Percentiles rank a stretch among this genome's conserved stretches.
phyloP scores from a whole-genome alignment of 2,113 vertebrate genomes.

The Toxotes chatareus region DNA sequence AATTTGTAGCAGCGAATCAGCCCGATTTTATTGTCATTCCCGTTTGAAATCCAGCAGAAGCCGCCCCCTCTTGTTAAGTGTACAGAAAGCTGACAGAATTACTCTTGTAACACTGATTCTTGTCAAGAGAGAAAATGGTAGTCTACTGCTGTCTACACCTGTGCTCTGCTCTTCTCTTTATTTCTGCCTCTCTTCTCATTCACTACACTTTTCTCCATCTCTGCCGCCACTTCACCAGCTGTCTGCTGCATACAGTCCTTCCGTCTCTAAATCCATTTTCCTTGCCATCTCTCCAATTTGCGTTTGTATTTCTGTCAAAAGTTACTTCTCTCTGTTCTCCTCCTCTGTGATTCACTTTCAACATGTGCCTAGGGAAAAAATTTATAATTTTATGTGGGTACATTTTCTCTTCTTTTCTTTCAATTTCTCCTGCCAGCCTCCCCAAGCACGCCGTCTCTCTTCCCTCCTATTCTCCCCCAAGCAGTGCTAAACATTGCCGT shows the following conservation, averaged over 20 bases:
- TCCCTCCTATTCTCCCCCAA: slow-evolving; percentile 5
- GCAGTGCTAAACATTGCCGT: slow-evolving; percentile 70
- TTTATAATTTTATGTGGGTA: slow-evolving; percentile 49
- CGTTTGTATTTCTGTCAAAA: slow-evolving; percentile 65
- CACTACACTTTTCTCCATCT: slow-evolving; percentile 40
- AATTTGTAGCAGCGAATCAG: slow-evolving; percentile 62
- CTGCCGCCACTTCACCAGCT: slow-evolving; percentile 65
- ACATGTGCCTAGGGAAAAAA: slow-evolving; percentile 48
- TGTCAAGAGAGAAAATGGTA: slow-evolving; percentile 65
- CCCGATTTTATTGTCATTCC: slow-evolving; percentile 64
- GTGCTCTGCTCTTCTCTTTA: slow-evolving; percentile 38
- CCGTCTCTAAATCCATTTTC: slow-evolving; percentile 58
- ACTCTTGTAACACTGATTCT: slow-evolving; percentile 66
- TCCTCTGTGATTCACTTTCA: slow-evolving; percentile 38
- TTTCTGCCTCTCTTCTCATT: slow-evolving; percentile 36
- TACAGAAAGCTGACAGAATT: slow-evolving; percentile 68
- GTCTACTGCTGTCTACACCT: slow-evolving; percentile 56
- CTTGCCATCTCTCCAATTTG: slow-evolving; percentile 49
- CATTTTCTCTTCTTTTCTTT: slow-evolving; percentile 54
- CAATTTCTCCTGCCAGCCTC: slow-evolving; percentile 50
- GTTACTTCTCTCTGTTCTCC: slow-evolving; percentile 29
- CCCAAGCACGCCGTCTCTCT: slow-evolving; percentile 21
- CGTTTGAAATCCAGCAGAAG: slow-evolving; percentile 55
- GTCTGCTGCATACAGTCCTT: slow-evolving; percentile 49
- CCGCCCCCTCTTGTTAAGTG: slow-evolving; percentile 57